These are phyloP conservation scores for Actinostola sp. DNA, from an alignment of 92 coral and sea anemone genomes.

Conservation along the genomic window DNA sequence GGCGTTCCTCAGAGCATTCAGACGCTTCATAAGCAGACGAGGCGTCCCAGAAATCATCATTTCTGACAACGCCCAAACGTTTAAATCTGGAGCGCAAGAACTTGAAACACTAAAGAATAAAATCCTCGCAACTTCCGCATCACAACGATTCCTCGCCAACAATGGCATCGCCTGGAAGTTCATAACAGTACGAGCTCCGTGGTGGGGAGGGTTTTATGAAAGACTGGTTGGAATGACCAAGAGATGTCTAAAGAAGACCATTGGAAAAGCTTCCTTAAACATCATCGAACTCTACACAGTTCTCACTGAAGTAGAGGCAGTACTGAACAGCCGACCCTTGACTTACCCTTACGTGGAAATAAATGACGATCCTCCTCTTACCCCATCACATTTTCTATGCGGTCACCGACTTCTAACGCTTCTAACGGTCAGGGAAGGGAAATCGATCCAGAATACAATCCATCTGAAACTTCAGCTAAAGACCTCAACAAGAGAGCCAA, in stretches of 20 bases:
- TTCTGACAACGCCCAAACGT: constrained; percentile 56
- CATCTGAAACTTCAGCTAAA: constrained; percentile 16
- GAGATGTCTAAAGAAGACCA: constrained; percentile 49
- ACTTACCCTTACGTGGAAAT: constrained; percentile 24
- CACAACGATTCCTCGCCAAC: constrained; percentile 40
- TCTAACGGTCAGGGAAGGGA: constrained; percentile 9
- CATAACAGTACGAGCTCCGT: constrained; percentile 53
- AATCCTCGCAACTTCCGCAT: constrained; percentile 12
- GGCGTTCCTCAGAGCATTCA: constrained; percentile 45
- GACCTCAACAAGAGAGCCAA: constrained; percentile 32
- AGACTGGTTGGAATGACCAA: constrained; percentile 47
- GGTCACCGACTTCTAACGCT: constrained; percentile 19
- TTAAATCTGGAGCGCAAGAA: constrained; percentile 53
- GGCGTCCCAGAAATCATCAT: constrained; percentile 47
- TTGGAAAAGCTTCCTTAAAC: constrained; percentile 43
- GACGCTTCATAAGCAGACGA: constrained; percentile 43
- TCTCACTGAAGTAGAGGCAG: constrained; percentile 44
- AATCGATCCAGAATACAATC: constrained; percentile 34
- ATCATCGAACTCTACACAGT: constrained; percentile 43
- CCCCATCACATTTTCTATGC: constrained; percentile 23
- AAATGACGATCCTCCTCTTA: constrained; percentile 30
- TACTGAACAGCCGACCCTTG: constrained; percentile 36
- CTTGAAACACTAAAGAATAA: constrained; percentile 29
- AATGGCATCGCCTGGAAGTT: constrained; percentile 45
- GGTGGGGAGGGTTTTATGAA: constrained; percentile 65